A percentile compares a stretch with the other conserved stretches of the same genome.
phyloP scores from a whole-genome alignment of 2,888 invertebrate species.

The Plebejus anna region DNA sequence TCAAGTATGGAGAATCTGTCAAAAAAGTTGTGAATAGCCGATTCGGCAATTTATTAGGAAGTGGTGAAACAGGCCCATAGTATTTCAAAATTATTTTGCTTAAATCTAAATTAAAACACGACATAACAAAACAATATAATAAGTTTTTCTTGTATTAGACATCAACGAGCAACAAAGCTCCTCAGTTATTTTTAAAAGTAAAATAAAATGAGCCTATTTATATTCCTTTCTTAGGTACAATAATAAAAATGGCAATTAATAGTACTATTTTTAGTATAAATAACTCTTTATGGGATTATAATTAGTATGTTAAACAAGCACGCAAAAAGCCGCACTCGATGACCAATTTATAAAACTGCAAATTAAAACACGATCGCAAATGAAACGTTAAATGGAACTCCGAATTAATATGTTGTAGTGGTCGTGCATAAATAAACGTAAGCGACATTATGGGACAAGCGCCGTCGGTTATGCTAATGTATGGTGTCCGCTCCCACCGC shows the following conservation, averaged over 20 bases:
- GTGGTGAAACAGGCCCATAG: too few relatives aligned
- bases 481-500: constrained; percentile 45
- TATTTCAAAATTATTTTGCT: too few relatives aligned
- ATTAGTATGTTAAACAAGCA: background rate
- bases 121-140: background rate
- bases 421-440: constrained; percentile 49
- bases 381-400: constrained; percentile 31
- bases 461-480: constrained; percentile 59
- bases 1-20: too few relatives aligned
- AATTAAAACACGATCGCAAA: constrained; percentile 27
- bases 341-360: constrained; percentile 6
- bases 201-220: background rate
- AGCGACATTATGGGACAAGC: constrained; percentile 44
- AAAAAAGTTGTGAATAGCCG: too few relatives aligned
- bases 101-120: background rate
- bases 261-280: background rate
- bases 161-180: background rate
- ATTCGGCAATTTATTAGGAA: too few relatives aligned
- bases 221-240: background rate
- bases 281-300: background rate
- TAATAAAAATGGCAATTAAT: background rate
- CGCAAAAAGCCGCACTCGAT: background rate
- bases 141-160: background rate
- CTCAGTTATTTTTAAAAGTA: background rate
- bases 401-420: constrained; percentile 39